phyloP scores from a whole-genome alignment of 2,888 invertebrate species.

The Allygus modestus region DNA sequence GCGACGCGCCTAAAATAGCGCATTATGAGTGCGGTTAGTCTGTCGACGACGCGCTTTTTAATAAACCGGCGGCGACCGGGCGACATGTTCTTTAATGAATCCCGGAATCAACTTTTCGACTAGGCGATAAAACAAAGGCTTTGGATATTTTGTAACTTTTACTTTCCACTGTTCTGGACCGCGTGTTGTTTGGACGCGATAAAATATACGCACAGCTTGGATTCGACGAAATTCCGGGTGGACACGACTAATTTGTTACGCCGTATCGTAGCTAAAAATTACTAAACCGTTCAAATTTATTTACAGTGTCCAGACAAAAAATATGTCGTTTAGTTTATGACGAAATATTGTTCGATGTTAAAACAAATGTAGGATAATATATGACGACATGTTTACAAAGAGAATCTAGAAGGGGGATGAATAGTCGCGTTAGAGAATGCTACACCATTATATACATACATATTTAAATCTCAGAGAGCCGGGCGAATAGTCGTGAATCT shows the following conservation, averaged over 20 bases:
- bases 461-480: too few relatives aligned
- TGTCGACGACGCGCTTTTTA: constrained; percentile 40
- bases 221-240: not conserved
- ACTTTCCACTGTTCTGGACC: constrained; percentile 1
- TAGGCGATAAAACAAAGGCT: constrained; percentile 41
- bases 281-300: not conserved
- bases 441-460: too few relatives aligned
- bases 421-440: too few relatives aligned
- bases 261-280: not conserved
- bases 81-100: constrained; percentile 38
- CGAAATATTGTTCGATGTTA: not conserved
- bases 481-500: too few relatives aligned
- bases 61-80: constrained; percentile 17
- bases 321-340: not conserved
- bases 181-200: not conserved
- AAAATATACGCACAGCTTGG: not conserved
- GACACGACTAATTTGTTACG: constrained; percentile 16
- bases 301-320: not conserved
- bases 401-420: too few relatives aligned
- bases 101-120: constrained; percentile 41
- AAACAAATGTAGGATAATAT: not conserved
- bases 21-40: constrained; percentile 47
- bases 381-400: too few relatives aligned
- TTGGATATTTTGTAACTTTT: constrained; percentile 14
- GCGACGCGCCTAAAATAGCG: constrained; percentile 39